Evolutionary conservation across 2,113 vertebrate species (phyloP), one percentile per base, ranked within the genome.

Genomic region (Chloroceryle aenea): DNA sequence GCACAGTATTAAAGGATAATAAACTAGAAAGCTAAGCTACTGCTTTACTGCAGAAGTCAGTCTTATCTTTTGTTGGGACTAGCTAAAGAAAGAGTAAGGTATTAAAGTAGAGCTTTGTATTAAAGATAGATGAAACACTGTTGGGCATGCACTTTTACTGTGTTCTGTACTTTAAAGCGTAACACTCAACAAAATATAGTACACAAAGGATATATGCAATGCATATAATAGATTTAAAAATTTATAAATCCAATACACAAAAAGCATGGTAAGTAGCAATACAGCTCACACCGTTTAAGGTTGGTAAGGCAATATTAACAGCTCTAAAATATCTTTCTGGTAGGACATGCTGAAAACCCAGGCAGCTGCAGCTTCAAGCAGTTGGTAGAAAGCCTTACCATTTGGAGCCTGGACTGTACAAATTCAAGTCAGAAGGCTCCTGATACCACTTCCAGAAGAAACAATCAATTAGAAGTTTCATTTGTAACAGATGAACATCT

Each of bases 291-390:
- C 45, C 47, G 27, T 67, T 78, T 47, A 86, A 84, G 48, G 38
- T 53, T 62, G 38, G 50, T 72, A 68, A 76, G 38, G 77, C 56
- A 94, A 27, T 43, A 91, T 78, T 80, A 93, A 84, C 47, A 84
- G 67, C 40, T 87, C 74, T 75, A 61, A 74, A 86, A 43, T 87
- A 87, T 66, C 47, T 38, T 30, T 92, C 72, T 75, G 59, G 55
- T 73, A 93, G 81, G 43, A 68, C 95, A 97, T 96, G 94, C 97
- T 95, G 91, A 92, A 97, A 94, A 93, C 32, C 47, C 91, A 92
- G 71, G 75, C 91, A 96, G 89, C 74, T 63, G 53, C 43, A 96
- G 89, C 64, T 85, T 71, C 92, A 97, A 96, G 93, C 94, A 94
- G n/a, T 7, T 72, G 81, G 88, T 68, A 95, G 61, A 94, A 89